Evolutionary conservation across 2,113 vertebrate species (phyloP).

Genomic region (Chloropsis hardwickii): DNA sequence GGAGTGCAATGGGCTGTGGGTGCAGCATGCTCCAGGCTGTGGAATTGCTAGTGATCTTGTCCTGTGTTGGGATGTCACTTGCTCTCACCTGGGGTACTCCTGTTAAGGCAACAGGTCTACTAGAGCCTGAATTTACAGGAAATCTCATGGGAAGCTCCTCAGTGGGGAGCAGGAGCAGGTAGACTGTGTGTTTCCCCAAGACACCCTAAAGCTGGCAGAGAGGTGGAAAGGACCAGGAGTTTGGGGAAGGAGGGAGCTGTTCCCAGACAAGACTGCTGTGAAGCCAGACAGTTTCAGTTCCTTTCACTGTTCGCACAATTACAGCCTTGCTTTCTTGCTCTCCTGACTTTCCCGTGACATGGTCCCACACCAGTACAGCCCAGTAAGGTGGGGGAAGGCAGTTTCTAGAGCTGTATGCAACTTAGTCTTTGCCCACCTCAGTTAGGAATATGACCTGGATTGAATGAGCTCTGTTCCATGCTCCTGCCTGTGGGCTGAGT

Average conservation of each 20-base stretch:
- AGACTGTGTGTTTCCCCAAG: neutral
- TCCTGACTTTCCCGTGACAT: neutral
- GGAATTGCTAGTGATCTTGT: neutral
- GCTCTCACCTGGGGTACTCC: neutral
- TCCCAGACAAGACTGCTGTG: neutral
- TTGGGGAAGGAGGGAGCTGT: neutral
- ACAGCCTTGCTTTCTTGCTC: neutral
- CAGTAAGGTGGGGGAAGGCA: neutral
- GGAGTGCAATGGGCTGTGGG: no score
- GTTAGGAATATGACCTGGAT: neutral
- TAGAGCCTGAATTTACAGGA: neutral
- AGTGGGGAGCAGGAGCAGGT: neutral
- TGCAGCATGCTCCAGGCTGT: neutral
- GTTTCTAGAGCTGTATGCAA: neutral
- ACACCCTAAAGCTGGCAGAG: neutral
- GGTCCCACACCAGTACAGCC: neutral
- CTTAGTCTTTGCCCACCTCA: neutral
- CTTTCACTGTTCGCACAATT: neutral
- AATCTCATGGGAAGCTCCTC: accelerated
- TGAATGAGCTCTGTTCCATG: neutral
- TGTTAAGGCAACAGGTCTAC: neutral
- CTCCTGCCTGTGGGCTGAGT: accelerated
- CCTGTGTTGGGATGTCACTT: neutral
- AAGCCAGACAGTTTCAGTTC: neutral
- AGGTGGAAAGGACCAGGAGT: neutral